Percentiles rank a stretch among this genome's conserved stretches.
Evolutionary conservation across 2,888 invertebrate genomes (phyloP).

Genomic region (Lithophane leautieri): DNA sequence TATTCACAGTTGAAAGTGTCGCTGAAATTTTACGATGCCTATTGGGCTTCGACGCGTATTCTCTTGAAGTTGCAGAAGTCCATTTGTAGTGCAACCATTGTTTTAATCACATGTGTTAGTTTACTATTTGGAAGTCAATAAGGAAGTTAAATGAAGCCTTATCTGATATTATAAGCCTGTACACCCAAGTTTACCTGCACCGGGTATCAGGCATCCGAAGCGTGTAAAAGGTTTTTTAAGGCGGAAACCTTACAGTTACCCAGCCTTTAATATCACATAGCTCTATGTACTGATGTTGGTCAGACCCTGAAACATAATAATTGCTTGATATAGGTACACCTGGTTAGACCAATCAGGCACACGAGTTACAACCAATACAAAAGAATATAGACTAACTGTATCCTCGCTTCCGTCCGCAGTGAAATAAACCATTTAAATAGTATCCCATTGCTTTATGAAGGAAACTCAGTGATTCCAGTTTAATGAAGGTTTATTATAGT

Average conservation of each 20-base stretch:
- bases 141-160: background rate
- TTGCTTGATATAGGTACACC: background rate
- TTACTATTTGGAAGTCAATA: too few relatives aligned
- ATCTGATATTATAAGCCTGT: too few relatives aligned
- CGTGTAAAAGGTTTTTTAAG: too few relatives aligned
- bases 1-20: background rate
- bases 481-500: slow-evolving; percentile 50
- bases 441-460: slow-evolving; percentile 43
- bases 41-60: background rate
- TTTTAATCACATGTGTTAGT: too few relatives aligned
- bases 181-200: background rate
- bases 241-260: background rate
- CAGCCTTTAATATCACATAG: slow-evolving; percentile 6
- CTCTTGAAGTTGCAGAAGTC: background rate
- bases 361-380: slow-evolving; percentile 41
- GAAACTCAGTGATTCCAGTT: slow-evolving; percentile 41
- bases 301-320: background rate
- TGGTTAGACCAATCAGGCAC: background rate
- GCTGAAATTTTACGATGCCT: background rate
- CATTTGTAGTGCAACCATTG: background rate
- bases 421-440: slow-evolving; percentile 40
- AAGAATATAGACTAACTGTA: slow-evolving; percentile 13
- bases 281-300: background rate
- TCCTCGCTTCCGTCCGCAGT: background rate
- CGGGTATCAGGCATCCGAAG: too few relatives aligned